Base-by-base conservation (phyloP, 2,797 vertebrate genomes). In the Okamejei kenojei region DNA sequence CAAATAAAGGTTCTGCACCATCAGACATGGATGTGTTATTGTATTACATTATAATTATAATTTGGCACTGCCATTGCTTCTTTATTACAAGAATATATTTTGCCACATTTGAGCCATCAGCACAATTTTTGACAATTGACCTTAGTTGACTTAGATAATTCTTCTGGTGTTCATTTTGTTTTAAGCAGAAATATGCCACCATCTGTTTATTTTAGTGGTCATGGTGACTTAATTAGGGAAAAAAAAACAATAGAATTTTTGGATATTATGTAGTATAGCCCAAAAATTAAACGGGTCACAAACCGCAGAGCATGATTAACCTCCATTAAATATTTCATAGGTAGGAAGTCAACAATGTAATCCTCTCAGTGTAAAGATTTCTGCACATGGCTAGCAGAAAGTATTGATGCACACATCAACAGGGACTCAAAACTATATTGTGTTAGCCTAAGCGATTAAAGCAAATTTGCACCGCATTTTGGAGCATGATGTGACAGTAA, bases 1-100 rank as follows among this genome's bases (percentile, higher is more conserved):
- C 84, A 88, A 88, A 68, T 88, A 88, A 88, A 35, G 84, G 84
- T 68, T 88, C 63, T 68, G n/a, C 84, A 68, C 61, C 84, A 68
- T 88, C 63, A 88, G 32, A 63, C 84, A 68, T 88, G n/a, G 61
- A 88, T 88, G n/a, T 88, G 82, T 88, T 68, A 88, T 68, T 88
- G n/a, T 88, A 32, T 88, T 68, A 23, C n/a, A 68, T n/a, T 88
- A 35, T 88, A 88, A 88, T 88, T 88, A 88, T 88, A 65, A n/a
- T 88, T 68, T 88, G 65, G 35, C 63, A 88, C 15, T 35, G 63
- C 21, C 63, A 35, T 88, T 63, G 82, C n/a, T 86, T 63, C 58
- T 86, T 86, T 88, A 32, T 88, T 65, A 86, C 17, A 65, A 19
- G 32, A 32, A n/a, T 61, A 88, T 65, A 35, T 88, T 88, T 61